Conservation (phyloP, 2,113 vertebrate species). For the Pelobates fuscus region DNA sequence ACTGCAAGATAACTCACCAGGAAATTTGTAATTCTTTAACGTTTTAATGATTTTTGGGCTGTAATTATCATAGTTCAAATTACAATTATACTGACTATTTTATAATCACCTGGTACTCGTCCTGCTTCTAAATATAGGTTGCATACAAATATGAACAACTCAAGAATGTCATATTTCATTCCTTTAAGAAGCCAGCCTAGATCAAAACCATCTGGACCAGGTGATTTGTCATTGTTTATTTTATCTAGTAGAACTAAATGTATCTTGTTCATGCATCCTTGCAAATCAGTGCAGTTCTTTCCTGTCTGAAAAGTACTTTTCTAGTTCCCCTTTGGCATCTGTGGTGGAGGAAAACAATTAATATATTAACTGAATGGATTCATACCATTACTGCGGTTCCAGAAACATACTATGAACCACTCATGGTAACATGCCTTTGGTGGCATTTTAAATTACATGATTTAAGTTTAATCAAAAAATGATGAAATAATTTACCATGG, state of each 20-base stretch:
- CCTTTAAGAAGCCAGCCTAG: slow-evolving; percentile 1
- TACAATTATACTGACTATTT: not conserved
- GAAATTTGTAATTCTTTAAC: not conserved
- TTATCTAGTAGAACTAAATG: not conserved
- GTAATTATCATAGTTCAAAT: no score
- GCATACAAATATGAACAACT: slow-evolving; percentile 31
- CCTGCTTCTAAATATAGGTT: slow-evolving; percentile 23
- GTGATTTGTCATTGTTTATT: slow-evolving; percentile 30
- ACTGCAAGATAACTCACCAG: no score
- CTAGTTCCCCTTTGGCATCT: not conserved
- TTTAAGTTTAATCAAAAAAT: no score
- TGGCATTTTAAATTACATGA: no score
- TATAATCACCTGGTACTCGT: slow-evolving; percentile 36
- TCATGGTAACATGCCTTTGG: no score
- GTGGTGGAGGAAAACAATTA: no score
- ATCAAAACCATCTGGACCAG: slow-evolving; percentile 14
- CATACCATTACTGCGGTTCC: no score
- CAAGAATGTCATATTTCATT: slow-evolving; percentile 34
- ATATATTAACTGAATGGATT: no score
- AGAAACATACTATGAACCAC: no score
- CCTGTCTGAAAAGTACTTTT: not conserved
- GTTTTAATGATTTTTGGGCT: slow-evolving; percentile 19
- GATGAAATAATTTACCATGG: no score
- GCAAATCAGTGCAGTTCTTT: not conserved
- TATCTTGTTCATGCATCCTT: not conserved